Base-by-base conservation (phyloP, 2,113 vertebrate species). In the Trachemys scripta region DNA sequence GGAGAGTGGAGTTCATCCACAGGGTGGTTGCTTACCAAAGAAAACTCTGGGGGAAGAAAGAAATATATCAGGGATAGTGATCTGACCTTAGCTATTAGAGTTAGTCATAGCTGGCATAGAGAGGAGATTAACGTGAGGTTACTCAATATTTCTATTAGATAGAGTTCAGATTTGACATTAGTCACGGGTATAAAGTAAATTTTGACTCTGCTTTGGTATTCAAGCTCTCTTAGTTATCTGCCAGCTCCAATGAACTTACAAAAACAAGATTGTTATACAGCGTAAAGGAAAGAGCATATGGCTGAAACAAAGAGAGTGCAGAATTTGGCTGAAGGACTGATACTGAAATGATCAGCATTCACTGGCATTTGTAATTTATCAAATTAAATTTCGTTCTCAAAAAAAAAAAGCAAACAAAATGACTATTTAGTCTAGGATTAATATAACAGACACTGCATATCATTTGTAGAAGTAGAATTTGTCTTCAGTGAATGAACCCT, bases 111-210 rank as follows among this genome's bases (percentile, higher is more conserved):
- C 81, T 98, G 78, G 92, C 79, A 96, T 90, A 82, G 65, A 95
- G 80, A 97, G n/a, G 29, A 94, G 87, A 98, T 98, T 96, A 98
- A 87, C 56, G 65, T 90, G 27, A 95, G 69, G 93, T 98, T 97
- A 96, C 83, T 95, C 87, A 96, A 88, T 94, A 93, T 97, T 97
- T 98, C 97, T 98, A 94, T 97, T 97, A 96, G 92, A 82, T 72
- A 95, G 93, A 97, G 65, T 87, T 98, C 89, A 95, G 84, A 97
- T 95, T 97, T 97, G 45, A 96, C 90, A 96, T 97, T 98, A 96
- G 98, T 98, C 95, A 98, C 82, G 96, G 96, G 42, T 98, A 97
- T 97, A 98, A 97, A 97, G 88, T 87, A 97, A 97, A 97, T 98
- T 96, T 92, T 96, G 89, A 94, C 78, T 88, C 80, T 89, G 42